A percentile compares a stretch with the other conserved stretches of the same genome.
These are phyloP conservation scores for Gila orcuttii DNA, from an alignment of 2,113 vertebrate species.

Conservation along the genomic window DNA sequence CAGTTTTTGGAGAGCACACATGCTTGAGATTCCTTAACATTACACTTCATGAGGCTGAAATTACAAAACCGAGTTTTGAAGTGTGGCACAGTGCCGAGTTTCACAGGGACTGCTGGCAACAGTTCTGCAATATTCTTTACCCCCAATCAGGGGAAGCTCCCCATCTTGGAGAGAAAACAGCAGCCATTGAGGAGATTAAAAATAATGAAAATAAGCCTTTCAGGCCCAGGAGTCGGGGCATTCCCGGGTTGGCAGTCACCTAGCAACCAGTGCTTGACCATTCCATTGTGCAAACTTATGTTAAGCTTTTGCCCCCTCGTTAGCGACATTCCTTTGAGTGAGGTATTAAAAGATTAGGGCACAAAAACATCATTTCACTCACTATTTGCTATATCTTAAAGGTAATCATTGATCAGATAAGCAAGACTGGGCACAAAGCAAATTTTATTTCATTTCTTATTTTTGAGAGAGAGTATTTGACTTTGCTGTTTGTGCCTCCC, in stretches of 20 bases:
- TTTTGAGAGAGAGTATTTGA: conserved; percentile 12
- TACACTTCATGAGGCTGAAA: conserved; percentile 62
- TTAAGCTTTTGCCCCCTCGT: conserved; percentile 78
- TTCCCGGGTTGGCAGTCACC: conserved; percentile 79
- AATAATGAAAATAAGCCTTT: conserved; percentile 80
- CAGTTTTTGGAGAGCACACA: conserved; percentile 56
- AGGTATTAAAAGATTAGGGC: conserved; percentile 84
- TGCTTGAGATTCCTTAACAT: conserved; percentile 69
- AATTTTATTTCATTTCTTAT: conserved; percentile 34
- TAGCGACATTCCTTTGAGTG: conserved; percentile 77
- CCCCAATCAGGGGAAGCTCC: conserved; percentile 62
- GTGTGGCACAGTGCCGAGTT: conserved; percentile 70
- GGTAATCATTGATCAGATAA: conserved; percentile 74
- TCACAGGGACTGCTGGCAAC: conserved; percentile 64
- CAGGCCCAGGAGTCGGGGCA: conserved; percentile 71
- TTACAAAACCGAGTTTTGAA: conserved; percentile 56
- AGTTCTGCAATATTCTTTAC: conserved; percentile 64
- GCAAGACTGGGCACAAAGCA: conserved; percentile 48
- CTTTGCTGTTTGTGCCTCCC: background rate
- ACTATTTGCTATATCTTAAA: conserved; percentile 79
- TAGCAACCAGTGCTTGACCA: conserved; percentile 81
- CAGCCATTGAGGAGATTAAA: conserved; percentile 77
- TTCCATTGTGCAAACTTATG: conserved; percentile 79
- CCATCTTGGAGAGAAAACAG: conserved; percentile 72
- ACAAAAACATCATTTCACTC: conserved; percentile 78